These are phyloP conservation scores for Ctenopoma kingsleyae DNA, from an alignment of 2,797 vertebrate species.

Conservation along the genomic window DNA sequence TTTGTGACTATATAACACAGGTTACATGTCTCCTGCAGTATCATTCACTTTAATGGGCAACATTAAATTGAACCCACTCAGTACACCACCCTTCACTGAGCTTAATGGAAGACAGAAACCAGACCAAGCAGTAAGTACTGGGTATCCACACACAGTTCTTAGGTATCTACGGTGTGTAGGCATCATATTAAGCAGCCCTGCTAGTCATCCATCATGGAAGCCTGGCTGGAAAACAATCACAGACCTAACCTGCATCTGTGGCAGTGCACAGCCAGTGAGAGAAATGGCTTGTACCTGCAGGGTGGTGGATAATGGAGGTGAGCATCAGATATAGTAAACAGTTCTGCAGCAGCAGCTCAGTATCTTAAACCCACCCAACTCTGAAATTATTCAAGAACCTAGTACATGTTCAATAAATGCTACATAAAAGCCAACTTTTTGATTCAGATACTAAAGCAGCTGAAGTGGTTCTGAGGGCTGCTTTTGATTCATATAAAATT, in stretches of 20 bases:
- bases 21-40: slow-evolving; percentile 36
- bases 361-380: slow-evolving; percentile 48
- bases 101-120: slow-evolving; percentile 58
- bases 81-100: slow-evolving; percentile 40
- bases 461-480: slow-evolving; percentile 15
- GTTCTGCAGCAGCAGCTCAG: slow-evolving; percentile 44
- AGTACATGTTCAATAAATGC: slow-evolving; percentile 46
- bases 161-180: slow-evolving; percentile 51
- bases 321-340: slow-evolving; percentile 59
- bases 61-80: slow-evolving; percentile 44
- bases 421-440: slow-evolving; percentile 32
- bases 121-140: slow-evolving; percentile 30
- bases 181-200: slow-evolving; percentile 67
- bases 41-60: slow-evolving; percentile 45
- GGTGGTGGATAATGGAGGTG: slow-evolving; percentile 68
- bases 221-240: slow-evolving; percentile 75
- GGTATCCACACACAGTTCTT: slow-evolving; percentile 36
- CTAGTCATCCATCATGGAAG: slow-evolving; percentile 74
- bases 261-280: slow-evolving; percentile 57
- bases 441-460: slow-evolving; percentile 29
- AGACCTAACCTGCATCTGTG: slow-evolving; percentile 65
- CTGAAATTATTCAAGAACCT: slow-evolving; percentile 62
- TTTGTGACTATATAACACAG: slow-evolving; percentile 32
- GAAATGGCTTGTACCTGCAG: slow-evolving; percentile 71
- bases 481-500: slow-evolving; percentile 36